phyloP scores from a whole-genome alignment of 2,113 vertebrate species.

The Rhadina sibilatrix region DNA sequence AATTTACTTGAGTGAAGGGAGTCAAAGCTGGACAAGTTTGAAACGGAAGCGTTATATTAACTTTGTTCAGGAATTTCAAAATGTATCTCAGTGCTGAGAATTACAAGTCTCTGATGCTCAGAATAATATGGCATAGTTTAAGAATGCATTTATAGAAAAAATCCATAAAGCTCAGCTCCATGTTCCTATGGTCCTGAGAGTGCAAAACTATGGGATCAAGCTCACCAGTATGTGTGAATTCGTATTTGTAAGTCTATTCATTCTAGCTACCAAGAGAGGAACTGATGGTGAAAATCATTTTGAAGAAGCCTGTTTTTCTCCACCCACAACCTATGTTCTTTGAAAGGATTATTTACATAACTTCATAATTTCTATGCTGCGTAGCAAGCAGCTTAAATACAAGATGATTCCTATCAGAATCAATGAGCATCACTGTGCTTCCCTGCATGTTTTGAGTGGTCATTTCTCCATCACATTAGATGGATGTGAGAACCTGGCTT shows the following conservation, averaged over 20 bases:
- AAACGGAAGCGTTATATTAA: not conserved
- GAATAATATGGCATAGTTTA: not conserved
- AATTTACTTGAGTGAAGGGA: conserved; percentile 1
- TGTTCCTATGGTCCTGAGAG: not conserved
- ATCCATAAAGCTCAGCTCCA: not conserved
- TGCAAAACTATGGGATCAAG: not conserved
- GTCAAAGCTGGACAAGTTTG: not conserved
- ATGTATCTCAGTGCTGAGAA: not conserved
- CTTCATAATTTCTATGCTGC: not conserved
- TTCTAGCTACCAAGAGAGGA: not conserved
- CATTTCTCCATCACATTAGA: not conserved
- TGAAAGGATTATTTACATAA: not conserved
- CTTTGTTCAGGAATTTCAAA: not conserved
- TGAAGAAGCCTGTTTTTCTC: not conserved
- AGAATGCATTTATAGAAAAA: not conserved
- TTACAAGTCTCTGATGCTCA: not conserved
- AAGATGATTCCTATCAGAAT: not conserved
- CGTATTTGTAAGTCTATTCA: not conserved
- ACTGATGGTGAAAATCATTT: not conserved
- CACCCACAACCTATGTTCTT: not conserved
- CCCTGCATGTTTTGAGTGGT: not conserved
- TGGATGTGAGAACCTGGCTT: not conserved
- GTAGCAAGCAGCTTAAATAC: not conserved
- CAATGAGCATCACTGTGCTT: not conserved
- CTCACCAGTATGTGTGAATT: not conserved